Evolutionary conservation across 2,113 vertebrate genomes (phyloP).

Genomic region (Ciconia boyciana): DNA sequence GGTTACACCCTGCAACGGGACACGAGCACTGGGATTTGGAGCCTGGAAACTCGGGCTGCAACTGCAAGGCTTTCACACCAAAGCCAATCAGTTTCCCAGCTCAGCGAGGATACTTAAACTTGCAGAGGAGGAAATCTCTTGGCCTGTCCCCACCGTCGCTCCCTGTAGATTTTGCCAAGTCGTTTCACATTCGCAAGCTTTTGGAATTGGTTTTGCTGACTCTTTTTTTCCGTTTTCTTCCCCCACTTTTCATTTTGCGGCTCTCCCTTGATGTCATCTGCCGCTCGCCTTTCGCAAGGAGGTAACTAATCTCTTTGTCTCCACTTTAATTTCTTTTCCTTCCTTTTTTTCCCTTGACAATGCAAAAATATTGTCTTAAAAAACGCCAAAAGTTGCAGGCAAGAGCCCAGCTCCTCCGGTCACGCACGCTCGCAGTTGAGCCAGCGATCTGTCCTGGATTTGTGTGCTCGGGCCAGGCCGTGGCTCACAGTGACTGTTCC

Average conservation of each 20-base stretch:
- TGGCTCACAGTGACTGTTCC: neutral
- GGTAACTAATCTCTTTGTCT: slow-evolving; percentile 21
- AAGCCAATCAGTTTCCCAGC: neutral
- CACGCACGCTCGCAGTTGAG: accelerated
- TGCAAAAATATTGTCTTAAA: neutral
- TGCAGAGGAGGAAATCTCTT: neutral
- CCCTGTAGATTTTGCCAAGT: neutral
- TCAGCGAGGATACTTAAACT: neutral
- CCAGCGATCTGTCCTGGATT: neutral
- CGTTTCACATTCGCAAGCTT: neutral
- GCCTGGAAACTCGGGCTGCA: neutral
- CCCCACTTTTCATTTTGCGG: neutral
- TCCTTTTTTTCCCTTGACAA: neutral
- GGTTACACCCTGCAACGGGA: neutral
- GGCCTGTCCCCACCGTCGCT: neutral
- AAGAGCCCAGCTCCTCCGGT: accelerated
- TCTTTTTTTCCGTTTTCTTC: neutral
- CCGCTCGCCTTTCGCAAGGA: neutral
- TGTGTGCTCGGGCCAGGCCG: neutral
- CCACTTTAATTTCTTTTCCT: neutral
- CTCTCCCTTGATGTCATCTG: neutral
- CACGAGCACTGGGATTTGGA: neutral
- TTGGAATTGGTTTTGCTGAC: neutral
- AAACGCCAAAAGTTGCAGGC: neutral
- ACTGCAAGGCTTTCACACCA: neutral